A percentile compares a stretch with the other conserved stretches of the same genome.
phyloP scores from a whole-genome alignment of 2,113 vertebrate species.

The Rhombomys opimus region DNA sequence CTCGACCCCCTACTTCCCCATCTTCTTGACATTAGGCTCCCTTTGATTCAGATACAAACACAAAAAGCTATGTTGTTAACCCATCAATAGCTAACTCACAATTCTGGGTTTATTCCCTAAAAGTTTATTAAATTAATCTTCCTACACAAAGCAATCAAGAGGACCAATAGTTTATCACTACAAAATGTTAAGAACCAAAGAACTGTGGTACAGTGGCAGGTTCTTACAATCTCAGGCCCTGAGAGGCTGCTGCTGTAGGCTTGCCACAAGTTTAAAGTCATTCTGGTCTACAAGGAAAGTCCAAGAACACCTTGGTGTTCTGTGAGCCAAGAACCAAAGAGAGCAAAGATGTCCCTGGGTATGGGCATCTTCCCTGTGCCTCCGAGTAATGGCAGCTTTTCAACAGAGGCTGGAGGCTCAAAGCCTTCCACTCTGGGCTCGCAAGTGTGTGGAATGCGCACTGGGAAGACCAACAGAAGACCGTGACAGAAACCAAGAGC shows the following conservation, averaged over 20 bases:
- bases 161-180: neutral
- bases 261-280: neutral
- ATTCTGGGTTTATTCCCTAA: neutral
- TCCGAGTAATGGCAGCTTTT: neutral
- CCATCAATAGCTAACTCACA: neutral
- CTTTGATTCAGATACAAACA: neutral
- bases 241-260: neutral
- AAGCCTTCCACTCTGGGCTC: neutral
- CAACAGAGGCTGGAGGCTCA: neutral
- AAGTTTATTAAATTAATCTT: constrained; percentile 16
- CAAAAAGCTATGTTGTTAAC: neutral
- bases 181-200: neutral
- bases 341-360: neutral
- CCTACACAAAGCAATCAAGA: constrained; percentile 1
- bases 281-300: no score
- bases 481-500: neutral
- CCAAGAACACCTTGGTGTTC: neutral
- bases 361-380: neutral
- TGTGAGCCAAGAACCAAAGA: neutral
- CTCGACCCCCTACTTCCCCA: rapidly evolving
- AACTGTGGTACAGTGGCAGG: neutral
- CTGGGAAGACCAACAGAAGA: neutral
- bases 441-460: neutral
- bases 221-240: neutral
- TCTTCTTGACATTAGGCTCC: neutral